Evolutionary conservation across 2,888 invertebrate species (phyloP), one percentile per base, ranked within the genome.

Genomic region (Bombylius discolor): DNA sequence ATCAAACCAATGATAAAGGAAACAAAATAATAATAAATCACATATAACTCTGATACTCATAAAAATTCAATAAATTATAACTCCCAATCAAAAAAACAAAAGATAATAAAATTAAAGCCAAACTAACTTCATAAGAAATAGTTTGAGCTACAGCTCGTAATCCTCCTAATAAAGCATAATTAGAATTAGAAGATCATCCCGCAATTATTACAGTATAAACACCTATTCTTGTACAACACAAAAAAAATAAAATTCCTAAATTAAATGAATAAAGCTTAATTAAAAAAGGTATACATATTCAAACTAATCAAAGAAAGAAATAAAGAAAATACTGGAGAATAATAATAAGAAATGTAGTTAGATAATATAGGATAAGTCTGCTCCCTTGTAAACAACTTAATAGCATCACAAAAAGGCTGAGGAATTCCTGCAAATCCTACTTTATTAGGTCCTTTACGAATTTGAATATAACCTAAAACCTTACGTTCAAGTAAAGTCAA

Each of bases 61-160:
- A 67, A 77, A 80, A 79, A 62, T 66, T 69, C 55, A 75, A 49
- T 68, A 81, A 71, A 77, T 77, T 78, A 75, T 78, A 80, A 55
- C 74, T 70, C 50, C 77, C 76, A 74, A 80, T 71, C 71, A 83
- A 69, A 73, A 83, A 67, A 68, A 82, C 67, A 70, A 79, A 75
- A 58, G 77, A 78, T 67, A 82, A 68, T 69, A 85, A 75, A 77
- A 85, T 78, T 67, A 85, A 78, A 67, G 78, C 71, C 67, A 86
- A 78, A 14, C 81, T 83, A 45, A 87, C 83, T 71, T 87, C 85
- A 80, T 86, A 87, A 67, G 85, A 86, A 81, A 87, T 82, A 57
- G 82, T 83, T 72, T 87, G 85, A 71, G 84, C 83, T 1, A 85
- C 79, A 1, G 81, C 77, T 0, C 85, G 85, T 61, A 85, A 73